A percentile compares a stretch with the other conserved stretches of the same genome.
Evolutionary conservation across 1,140 invertebrate genomes (phyloP).

Genomic region (Halesus radiatus): DNA sequence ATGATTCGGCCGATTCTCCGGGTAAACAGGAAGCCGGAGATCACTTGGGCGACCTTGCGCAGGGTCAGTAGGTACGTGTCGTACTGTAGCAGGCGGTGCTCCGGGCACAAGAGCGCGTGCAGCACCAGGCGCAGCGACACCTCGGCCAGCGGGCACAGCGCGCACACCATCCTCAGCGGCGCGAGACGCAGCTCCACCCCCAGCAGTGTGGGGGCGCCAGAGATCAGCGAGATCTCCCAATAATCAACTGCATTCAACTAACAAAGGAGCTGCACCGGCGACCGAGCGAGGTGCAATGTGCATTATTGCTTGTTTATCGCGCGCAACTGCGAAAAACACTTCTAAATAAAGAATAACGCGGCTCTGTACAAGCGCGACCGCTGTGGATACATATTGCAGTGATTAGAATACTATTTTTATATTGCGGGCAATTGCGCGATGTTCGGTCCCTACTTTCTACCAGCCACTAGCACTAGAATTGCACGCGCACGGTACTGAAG

Average conservation of each 20-base stretch:
- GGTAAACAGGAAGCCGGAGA: background rate
- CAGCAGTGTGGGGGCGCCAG: background rate
- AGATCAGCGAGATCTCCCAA: no score
- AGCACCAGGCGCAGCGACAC: slow-evolving; percentile 10
- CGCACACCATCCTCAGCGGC: background rate
- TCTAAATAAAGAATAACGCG: slow-evolving; percentile 9
- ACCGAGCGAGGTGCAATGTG: no score
- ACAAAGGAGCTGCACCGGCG: no score
- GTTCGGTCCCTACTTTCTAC: no score
- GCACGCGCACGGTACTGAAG: no score
- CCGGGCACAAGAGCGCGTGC: background rate
- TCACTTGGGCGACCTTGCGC: background rate
- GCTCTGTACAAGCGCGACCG: background rate
- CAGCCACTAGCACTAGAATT: no score
- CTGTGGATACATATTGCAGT: no score
- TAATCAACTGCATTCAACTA: no score
- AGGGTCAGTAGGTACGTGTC: background rate
- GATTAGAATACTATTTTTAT: no score
- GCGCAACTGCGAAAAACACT: background rate
- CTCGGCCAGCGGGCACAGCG: slow-evolving; percentile 12
- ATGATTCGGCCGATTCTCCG: no score
- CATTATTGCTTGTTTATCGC: no score
- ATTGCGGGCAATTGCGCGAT: no score
- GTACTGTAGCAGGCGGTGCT: slow-evolving; percentile 6
- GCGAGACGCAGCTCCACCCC: background rate